Conservation (phyloP, 2,888 invertebrate species). For the Agrotis clavis region DNA sequence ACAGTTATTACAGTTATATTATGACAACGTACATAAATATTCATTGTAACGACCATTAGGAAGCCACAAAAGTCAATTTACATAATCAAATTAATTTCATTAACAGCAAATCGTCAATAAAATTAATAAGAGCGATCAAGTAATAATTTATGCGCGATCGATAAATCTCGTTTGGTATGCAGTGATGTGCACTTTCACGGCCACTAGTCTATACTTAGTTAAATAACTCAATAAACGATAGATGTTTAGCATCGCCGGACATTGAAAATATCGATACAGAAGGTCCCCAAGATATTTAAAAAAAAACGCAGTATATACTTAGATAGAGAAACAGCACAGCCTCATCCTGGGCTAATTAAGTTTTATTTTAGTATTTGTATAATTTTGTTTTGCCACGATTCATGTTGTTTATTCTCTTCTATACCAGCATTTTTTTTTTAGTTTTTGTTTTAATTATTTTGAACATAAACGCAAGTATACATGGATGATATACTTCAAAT, state of each 20-base stretch:
- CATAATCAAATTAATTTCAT: constrained; percentile 4
- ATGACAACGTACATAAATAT: background rate
- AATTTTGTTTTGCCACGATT: too few relatives aligned
- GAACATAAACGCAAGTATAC: too few relatives aligned
- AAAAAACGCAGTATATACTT: too few relatives aligned
- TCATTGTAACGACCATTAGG: background rate
- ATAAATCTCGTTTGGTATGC: constrained; percentile 29
- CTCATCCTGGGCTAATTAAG: too few relatives aligned
- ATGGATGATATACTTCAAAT: too few relatives aligned
- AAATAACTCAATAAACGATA: constrained; percentile 42
- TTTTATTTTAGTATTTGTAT: too few relatives aligned
- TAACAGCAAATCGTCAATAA: background rate
- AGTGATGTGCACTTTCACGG: constrained; percentile 41
- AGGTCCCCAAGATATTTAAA: background rate
- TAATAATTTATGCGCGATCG: background rate
- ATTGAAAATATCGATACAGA: background rate
- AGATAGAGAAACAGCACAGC: too few relatives aligned
- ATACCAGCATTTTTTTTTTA: too few relatives aligned
- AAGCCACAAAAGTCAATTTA: background rate
- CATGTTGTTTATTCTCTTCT: too few relatives aligned
- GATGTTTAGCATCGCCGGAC: background rate
- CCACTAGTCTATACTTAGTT: constrained; percentile 7
- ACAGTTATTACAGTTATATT: background rate
- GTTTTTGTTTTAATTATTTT: too few relatives aligned
- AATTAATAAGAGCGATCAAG: background rate